phyloP scores from a whole-genome alignment of 1,140 invertebrate species.

The Tyrophagus putrescentiae region DNA sequence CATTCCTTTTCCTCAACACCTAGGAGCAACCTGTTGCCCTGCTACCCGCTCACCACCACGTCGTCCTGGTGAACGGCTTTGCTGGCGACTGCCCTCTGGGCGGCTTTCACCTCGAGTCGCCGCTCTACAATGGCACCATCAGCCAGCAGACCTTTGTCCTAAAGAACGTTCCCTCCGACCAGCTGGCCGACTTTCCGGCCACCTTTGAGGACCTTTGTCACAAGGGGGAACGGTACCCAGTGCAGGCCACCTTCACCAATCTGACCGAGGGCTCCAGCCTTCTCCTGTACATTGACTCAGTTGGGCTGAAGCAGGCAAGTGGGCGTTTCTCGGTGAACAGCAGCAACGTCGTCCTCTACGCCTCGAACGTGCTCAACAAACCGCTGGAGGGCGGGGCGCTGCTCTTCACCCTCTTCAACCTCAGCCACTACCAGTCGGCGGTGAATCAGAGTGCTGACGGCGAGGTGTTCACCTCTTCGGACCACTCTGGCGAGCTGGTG shows the following conservation, averaged over 20 bases:
- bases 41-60: not conserved
- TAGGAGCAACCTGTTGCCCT: not conserved
- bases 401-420: not conserved
- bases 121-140: not conserved
- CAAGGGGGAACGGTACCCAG: not conserved
- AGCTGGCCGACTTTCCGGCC: not conserved
- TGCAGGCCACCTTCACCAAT: not conserved
- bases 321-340: no score
- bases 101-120: not conserved
- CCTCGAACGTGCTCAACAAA: not conserved
- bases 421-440: not conserved
- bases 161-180: no score
- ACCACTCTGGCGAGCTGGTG: not conserved
- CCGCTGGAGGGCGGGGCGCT: conserved; percentile 3
- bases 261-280: not conserved
- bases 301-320: no score
- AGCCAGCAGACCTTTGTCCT: not conserved
- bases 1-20: no score
- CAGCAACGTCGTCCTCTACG: not conserved
- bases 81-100: not conserved
- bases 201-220: not conserved
- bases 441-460: not conserved
- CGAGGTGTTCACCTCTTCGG: not conserved
- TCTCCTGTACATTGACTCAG: not conserved
- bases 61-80: conserved; percentile 6